Percentiles rank a stretch among this genome's conserved stretches.
These are phyloP conservation scores for Aphaenogaster ashmeadi DNA, from an alignment of 1,140 invertebrate species.

Conservation along the genomic window DNA sequence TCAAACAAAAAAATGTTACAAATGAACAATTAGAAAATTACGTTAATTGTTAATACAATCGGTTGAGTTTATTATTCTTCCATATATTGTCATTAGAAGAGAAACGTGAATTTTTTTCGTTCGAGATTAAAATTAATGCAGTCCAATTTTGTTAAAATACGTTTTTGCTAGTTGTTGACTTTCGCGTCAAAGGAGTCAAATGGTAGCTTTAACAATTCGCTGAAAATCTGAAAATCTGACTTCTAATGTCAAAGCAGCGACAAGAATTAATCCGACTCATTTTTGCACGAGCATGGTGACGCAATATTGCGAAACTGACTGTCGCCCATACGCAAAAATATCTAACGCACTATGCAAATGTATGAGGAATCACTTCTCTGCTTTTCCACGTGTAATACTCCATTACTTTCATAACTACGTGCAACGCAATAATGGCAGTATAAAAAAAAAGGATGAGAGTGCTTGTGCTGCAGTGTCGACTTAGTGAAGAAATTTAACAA, in stretches of 20 bases:
- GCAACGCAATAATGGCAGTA: not conserved
- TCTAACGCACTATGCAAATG: not conserved
- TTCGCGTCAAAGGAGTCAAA: not conserved
- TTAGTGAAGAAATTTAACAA: not conserved
- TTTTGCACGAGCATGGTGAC: constrained; percentile 4
- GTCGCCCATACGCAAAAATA: not conserved
- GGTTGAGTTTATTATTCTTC: not conserved
- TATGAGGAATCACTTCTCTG: not conserved
- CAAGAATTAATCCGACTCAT: constrained; percentile 2
- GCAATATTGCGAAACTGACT: constrained; percentile 32
- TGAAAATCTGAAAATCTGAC: not conserved
- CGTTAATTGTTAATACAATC: not conserved
- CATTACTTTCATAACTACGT: not conserved
- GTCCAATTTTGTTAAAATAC: not conserved
- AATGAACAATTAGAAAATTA: not conserved
- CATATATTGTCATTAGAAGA: not conserved
- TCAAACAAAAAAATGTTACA: not conserved
- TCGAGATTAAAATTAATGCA: not conserved
- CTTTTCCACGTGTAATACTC: not conserved
- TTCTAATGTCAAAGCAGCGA: not conserved
- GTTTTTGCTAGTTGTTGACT: not conserved
- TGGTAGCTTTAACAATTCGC: not conserved
- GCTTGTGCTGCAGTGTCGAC: not conserved
- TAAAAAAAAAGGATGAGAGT: not conserved
- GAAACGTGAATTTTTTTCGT: not conserved